Evolutionary conservation across 1,140 invertebrate genomes (phyloP).

Genomic region (Oryctes rhinoceros): DNA sequence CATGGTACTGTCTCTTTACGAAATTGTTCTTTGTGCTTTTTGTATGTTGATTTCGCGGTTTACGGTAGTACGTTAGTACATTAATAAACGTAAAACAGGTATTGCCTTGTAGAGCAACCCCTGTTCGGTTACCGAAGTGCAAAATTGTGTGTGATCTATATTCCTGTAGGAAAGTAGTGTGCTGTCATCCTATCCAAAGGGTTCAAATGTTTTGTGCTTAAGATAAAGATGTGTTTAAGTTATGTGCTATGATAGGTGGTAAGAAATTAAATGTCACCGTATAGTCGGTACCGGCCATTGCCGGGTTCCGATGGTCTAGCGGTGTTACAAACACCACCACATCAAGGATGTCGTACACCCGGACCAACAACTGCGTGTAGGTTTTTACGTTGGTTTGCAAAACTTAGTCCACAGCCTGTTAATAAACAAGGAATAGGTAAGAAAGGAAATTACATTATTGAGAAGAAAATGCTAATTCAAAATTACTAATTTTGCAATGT

Average conservation of each 20-base stretch:
- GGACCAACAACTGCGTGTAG: constrained; percentile 55
- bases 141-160: not conserved
- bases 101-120: not conserved
- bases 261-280: constrained; percentile 57
- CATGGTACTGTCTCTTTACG: not conserved
- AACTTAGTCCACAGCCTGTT: constrained; percentile 58
- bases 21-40: not conserved
- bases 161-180: not conserved
- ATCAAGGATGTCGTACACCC: constrained; percentile 52
- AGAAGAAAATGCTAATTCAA: not conserved
- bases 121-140: not conserved
- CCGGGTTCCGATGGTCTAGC: constrained; percentile 56
- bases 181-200: not conserved
- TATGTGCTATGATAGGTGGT: constrained; percentile 22
- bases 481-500: no score
- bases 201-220: constrained; percentile 4
- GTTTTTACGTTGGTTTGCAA: constrained; percentile 60
- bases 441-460: not conserved
- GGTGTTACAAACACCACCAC: constrained; percentile 53
- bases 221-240: not conserved
- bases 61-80: not conserved
- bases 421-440: constrained; percentile 59
- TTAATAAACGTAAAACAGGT: not conserved
- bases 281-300: constrained; percentile 60
- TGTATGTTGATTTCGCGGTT: no score